These are phyloP conservation scores for Nothura maculosa DNA, from an alignment of 2,797 vertebrate species.

Conservation along the genomic window DNA sequence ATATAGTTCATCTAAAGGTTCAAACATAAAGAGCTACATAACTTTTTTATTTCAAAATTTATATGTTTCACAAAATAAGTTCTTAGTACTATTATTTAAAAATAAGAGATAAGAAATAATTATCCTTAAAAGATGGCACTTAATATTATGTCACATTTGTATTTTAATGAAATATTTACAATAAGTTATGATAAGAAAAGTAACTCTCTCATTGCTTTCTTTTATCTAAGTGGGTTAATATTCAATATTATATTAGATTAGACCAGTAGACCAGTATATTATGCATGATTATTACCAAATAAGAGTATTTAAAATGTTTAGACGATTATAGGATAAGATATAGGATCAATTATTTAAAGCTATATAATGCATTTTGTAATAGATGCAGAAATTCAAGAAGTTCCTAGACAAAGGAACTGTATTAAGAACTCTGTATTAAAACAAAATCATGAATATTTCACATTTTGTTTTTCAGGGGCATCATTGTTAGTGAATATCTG, in stretches of 20 bases:
- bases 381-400: not conserved
- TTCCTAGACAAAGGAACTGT: not conserved
- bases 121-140: not conserved
- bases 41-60: not conserved
- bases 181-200: conserved; percentile 44
- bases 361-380: not conserved
- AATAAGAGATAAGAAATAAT: conserved; percentile 21
- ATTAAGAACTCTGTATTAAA: no score
- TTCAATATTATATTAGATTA: conserved; percentile 60
- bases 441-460: not conserved
- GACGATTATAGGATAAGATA: not conserved
- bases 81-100: not conserved
- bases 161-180: conserved; percentile 66
- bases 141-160: conserved; percentile 50
- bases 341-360: not conserved
- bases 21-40: not conserved
- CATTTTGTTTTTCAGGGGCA: not conserved
- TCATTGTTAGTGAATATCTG: not conserved
- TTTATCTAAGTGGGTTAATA: conserved; percentile 62
- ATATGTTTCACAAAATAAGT: not conserved
- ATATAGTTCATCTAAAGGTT: not conserved
- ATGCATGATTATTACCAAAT: conserved; percentile 49
- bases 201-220: conserved; percentile 48
- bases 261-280: conserved; percentile 9
- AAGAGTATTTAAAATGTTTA: conserved; percentile 54